Percentiles rank a stretch among this genome's conserved stretches.
These are phyloP conservation scores for Acanthaster planci DNA, from an alignment of 35 echinoderm and acorn worm genomes.

Conservation along the genomic window DNA sequence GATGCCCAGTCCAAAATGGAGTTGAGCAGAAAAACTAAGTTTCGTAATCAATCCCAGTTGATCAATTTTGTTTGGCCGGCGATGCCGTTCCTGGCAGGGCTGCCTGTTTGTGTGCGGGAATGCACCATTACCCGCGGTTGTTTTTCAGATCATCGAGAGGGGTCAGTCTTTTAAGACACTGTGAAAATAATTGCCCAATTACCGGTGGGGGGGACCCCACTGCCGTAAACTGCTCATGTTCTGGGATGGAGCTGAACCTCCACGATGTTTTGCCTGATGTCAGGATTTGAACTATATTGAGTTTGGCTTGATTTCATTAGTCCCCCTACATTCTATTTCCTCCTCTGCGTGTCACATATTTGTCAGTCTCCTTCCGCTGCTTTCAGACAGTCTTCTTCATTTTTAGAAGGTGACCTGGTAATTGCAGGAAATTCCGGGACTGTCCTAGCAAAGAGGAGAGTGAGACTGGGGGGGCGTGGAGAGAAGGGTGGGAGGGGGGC, in stretches of 20 bases:
- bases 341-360: constrained; percentile 24
- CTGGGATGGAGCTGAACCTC: background rate
- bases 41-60: constrained; percentile 22
- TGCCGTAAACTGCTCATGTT: background rate
- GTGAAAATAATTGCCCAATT: constrained; percentile 28
- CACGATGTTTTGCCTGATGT: background rate
- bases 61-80: background rate
- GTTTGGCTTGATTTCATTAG: constrained; percentile 30
- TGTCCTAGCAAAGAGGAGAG: background rate
- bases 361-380: constrained; percentile 21
- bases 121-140: constrained; percentile 13
- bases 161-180: constrained; percentile 25
- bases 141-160: background rate
- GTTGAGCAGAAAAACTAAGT: background rate
- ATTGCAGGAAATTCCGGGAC: background rate
- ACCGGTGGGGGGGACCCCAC: background rate
- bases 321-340: constrained; percentile 23
- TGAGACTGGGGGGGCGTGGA: constrained; percentile 1
- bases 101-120: constrained; percentile 16
- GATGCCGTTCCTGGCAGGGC: background rate
- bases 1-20: background rate
- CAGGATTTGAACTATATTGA: constrained; percentile 26
- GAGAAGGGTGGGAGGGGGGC: background rate
- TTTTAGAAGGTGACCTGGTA: background rate
- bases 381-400: constrained; percentile 31